phyloP scores from a whole-genome alignment of 1,140 invertebrate species.

The Thaumetopoea pityocampa region DNA sequence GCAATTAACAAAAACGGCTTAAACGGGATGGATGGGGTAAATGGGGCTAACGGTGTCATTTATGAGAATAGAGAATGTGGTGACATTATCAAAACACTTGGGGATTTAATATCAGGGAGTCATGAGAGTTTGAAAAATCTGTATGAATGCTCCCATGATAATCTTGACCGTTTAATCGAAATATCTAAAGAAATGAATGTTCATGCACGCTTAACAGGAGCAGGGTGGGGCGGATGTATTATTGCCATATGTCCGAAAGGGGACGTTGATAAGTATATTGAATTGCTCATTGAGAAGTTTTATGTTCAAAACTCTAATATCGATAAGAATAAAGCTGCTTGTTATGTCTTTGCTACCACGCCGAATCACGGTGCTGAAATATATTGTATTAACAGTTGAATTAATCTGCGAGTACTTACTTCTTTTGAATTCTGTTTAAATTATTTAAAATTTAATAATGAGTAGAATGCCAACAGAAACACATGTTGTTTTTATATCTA shows the following conservation, averaged over 20 bases:
- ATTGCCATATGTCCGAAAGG: conserved; percentile 87
- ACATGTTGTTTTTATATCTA: too few species aligned
- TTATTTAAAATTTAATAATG: conserved; percentile 4
- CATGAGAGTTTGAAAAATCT: conserved; percentile 89
- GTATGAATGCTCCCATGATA: conserved; percentile 96
- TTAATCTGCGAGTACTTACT: too few species aligned
- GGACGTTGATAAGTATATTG: conserved; percentile 82
- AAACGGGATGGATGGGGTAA: conserved; percentile 72
- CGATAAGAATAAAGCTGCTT: conserved; percentile 55
- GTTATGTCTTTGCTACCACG: conserved; percentile 77
- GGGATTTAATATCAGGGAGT: conserved; percentile 91
- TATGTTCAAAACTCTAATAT: conserved; percentile 76
- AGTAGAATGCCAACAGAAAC: conserved; percentile 9
- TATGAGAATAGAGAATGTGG: conserved; percentile 68
- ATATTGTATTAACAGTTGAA: conserved; percentile 29
- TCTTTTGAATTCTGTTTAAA: too few species aligned
- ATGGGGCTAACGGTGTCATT: conserved; percentile 28
- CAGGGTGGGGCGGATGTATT: conserved; percentile 97
- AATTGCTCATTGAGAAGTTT: conserved; percentile 82
- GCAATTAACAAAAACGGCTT: conserved; percentile 54
- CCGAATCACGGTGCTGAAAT: conserved; percentile 77
- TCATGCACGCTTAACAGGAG: conserved; percentile 94
- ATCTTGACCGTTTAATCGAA: conserved; percentile 90
- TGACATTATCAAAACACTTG: conserved; percentile 79
- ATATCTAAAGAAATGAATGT: conserved; percentile 84